Conservation (phyloP, 1,140 invertebrate genomes). For the Hermetia illucens region DNA sequence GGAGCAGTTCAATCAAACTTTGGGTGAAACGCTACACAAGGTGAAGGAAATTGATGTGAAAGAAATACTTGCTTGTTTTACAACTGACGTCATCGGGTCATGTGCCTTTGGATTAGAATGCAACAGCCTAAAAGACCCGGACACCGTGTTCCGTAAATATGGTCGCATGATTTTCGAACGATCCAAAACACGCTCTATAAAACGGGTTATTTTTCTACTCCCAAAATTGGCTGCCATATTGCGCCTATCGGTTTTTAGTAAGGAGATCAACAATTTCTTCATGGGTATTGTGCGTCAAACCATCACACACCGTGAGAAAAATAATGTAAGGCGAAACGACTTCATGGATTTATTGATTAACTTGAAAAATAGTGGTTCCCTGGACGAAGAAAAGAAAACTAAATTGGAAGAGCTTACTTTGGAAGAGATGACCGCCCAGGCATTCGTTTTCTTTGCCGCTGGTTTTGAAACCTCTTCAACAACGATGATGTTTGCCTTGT, state of each 20-base stretch:
- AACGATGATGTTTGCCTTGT: too few species aligned
- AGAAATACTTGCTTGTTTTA: slow-evolving; percentile 23
- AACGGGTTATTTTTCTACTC: neutral
- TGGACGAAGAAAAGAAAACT: too few species aligned
- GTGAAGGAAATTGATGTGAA: slow-evolving; percentile 8
- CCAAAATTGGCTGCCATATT: neutral
- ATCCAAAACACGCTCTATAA: neutral
- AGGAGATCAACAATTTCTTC: slow-evolving; percentile 11
- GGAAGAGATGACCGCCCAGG: too few species aligned
- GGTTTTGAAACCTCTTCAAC: too few species aligned
- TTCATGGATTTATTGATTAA: too few species aligned
- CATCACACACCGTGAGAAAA: slow-evolving; percentile 22
- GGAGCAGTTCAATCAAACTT: too few species aligned
- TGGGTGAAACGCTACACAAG: slow-evolving; percentile 29
- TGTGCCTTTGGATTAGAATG: slow-evolving; percentile 38
- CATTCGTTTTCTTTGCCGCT: too few species aligned
- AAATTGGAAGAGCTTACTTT: too few species aligned
- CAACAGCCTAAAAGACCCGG: neutral
- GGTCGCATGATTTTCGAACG: slow-evolving; percentile 10
- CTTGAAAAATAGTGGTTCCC: too few species aligned
- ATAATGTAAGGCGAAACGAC: slow-evolving; percentile 22
- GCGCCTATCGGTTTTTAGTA: slow-evolving; percentile 11
- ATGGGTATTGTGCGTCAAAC: slow-evolving; percentile 11
- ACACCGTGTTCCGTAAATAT: slow-evolving; percentile 11
- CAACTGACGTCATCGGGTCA: slow-evolving; percentile 38